These are phyloP conservation scores for Philereme transversata DNA, from an alignment of 2,888 invertebrate species.

Conservation along the genomic window DNA sequence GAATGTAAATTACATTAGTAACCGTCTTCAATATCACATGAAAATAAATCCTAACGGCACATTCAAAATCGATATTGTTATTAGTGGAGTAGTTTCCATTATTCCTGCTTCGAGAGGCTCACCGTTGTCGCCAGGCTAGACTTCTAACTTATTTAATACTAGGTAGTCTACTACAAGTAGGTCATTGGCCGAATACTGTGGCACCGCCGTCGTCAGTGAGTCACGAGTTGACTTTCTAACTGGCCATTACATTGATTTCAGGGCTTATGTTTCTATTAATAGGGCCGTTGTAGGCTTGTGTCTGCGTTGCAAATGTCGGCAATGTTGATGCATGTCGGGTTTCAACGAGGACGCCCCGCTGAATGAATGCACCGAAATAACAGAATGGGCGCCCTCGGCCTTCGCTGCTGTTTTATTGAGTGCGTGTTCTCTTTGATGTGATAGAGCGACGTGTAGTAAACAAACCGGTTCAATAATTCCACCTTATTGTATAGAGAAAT, in stretches of 20 bases:
- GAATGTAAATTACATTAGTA: conserved; percentile 4
- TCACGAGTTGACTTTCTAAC: conserved; percentile 66
- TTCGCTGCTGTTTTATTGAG: conserved; percentile 53
- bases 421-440: conserved; percentile 43
- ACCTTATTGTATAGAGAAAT: conserved; percentile 31
- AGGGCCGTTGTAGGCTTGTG: conserved; percentile 30
- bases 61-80: conserved; percentile 1
- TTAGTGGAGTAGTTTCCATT: conserved; percentile 11
- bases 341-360: conserved; percentile 59
- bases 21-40: background rate
- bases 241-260: conserved; percentile 54
- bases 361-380: conserved; percentile 76
- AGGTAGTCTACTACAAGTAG: conserved; percentile 61
- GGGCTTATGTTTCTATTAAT: conserved; percentile 36
- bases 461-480: conserved; percentile 40
- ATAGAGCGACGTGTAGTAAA: conserved; percentile 43
- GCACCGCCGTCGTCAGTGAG: conserved; percentile 55
- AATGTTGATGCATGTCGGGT: conserved; percentile 55
- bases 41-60: background rate
- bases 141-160: conserved; percentile 36
- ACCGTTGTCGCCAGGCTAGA: conserved; percentile 19
- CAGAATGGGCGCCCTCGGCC: conserved; percentile 65
- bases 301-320: conserved; percentile 36
- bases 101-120: conserved; percentile 9
- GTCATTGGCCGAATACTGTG: conserved; percentile 78